These are phyloP conservation scores for Remorina albescens DNA, from an alignment of 2,797 vertebrate genomes.

Conservation along the genomic window DNA sequence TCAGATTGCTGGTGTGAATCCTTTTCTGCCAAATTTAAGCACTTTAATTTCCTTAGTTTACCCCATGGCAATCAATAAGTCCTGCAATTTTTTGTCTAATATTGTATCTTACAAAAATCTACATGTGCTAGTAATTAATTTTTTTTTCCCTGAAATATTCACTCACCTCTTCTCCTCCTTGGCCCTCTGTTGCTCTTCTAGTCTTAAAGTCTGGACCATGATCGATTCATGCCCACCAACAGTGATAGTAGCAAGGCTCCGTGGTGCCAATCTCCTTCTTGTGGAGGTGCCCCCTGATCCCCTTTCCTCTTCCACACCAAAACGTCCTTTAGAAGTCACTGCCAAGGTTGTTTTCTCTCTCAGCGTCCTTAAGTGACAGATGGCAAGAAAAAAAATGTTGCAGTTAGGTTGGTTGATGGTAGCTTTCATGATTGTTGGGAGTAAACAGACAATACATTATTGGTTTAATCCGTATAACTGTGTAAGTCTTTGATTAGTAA, in stretches of 20 bases:
- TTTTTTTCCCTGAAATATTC: conserved; percentile 9
- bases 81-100: too few relatives aligned
- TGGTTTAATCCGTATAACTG: not conserved
- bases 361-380: conserved; percentile 85
- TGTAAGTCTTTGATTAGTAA: not conserved
- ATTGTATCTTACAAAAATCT: not conserved
- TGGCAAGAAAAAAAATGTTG: not conserved
- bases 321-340: conserved; percentile 92
- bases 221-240: conserved; percentile 91
- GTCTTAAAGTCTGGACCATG: conserved; percentile 93
- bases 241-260: conserved; percentile 89
- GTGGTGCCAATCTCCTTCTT: conserved; percentile 89
- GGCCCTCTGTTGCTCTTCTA: conserved; percentile 94
- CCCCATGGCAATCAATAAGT: too few relatives aligned
- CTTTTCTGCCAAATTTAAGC: not conserved
- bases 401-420: not conserved
- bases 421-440: not conserved
- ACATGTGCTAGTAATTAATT: not conserved
- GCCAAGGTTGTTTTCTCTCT: conserved; percentile 94
- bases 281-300: conserved; percentile 86
- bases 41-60: too few relatives aligned
- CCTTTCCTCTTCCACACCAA: conserved; percentile 91
- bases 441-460: not conserved
- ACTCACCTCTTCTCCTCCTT: conserved; percentile 95
- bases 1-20: conserved; percentile 1